These are phyloP conservation scores for Typhlomys cinereus DNA, from an alignment of 2,113 vertebrate genomes.

Conservation along the genomic window DNA sequence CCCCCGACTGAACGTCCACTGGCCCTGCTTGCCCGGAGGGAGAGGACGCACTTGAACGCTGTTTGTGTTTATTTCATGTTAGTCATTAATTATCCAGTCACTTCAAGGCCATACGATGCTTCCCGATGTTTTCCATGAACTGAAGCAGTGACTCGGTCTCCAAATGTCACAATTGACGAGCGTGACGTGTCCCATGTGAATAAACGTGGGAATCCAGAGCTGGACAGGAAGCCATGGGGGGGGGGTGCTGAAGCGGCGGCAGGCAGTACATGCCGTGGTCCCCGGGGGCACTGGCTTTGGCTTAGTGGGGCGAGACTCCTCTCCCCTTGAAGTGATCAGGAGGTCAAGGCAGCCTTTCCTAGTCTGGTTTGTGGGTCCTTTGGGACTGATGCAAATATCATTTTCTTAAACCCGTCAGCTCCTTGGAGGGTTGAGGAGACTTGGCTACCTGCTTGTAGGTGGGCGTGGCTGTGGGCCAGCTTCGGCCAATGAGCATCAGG, in stretches of 20 bases:
- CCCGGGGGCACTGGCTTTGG: accelerated
- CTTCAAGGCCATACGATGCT: slow-evolving; percentile 35
- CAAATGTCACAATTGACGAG: slow-evolving; percentile 50
- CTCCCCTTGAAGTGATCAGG: not conserved
- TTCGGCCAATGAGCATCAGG: not conserved
- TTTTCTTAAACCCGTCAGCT: not conserved
- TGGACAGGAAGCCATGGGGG: accelerated
- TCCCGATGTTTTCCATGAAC: slow-evolving; percentile 19
- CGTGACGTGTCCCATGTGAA: not conserved
- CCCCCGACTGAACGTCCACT: accelerated
- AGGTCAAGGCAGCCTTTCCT: accelerated
- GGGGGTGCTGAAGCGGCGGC: accelerated
- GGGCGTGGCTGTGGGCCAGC: accelerated
- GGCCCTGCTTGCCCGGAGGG: accelerated
- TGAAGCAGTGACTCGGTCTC: slow-evolving; percentile 54
- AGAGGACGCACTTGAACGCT: accelerated
- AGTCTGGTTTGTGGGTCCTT: accelerated
- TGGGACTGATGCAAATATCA: not conserved
- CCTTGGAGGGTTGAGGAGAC: too few relatives aligned
- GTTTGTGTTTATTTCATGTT: not conserved
- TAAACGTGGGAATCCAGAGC: not conserved
- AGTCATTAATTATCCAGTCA: slow-evolving; percentile 38
- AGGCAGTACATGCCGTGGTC: not conserved
- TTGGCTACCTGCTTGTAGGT: too few relatives aligned
- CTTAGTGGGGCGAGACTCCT: accelerated